A percentile compares a stretch with the other conserved stretches of the same genome.
phyloP scores from a whole-genome alignment of 1,140 invertebrate species.

The Pseudoatta argentina region DNA sequence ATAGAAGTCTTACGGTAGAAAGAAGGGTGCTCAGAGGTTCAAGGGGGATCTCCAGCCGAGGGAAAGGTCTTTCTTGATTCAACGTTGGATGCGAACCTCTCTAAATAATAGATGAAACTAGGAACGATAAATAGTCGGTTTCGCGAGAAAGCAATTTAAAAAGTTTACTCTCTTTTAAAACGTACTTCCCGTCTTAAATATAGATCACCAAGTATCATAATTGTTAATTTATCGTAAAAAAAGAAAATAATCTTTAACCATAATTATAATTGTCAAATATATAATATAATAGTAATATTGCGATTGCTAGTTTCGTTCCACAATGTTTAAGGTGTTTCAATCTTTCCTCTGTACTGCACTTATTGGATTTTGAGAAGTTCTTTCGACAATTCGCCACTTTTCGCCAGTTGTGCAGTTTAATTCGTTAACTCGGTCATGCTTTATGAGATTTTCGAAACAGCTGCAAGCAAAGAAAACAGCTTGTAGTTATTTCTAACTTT shows the following conservation, averaged over 20 bases:
- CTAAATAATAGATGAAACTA: slow-evolving; percentile 49
- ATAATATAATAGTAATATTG: neutral
- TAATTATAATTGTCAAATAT: neutral
- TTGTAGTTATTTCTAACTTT: slow-evolving; percentile 39
- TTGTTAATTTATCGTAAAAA: neutral
- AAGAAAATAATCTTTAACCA: neutral
- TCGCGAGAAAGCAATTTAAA: slow-evolving; percentile 32
- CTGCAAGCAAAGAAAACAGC: slow-evolving; percentile 42
- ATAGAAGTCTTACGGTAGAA: slow-evolving; percentile 53
- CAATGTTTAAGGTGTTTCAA: slow-evolving; percentile 35
- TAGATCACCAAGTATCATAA: neutral
- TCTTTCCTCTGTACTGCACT: slow-evolving; percentile 16
- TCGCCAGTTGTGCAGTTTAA: slow-evolving; percentile 51
- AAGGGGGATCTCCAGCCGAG: slow-evolving; percentile 30
- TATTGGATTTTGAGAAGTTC: slow-evolving; percentile 57
- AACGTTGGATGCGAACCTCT: slow-evolving; percentile 41
- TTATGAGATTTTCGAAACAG: slow-evolving; percentile 59
- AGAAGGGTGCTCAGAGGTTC: slow-evolving; percentile 47
- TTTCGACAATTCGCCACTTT: slow-evolving; percentile 56
- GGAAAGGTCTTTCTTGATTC: slow-evolving; percentile 44
- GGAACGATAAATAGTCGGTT: slow-evolving; percentile 33
- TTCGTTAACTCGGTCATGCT: slow-evolving; percentile 44
- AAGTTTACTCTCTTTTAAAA: slow-evolving; percentile 5
- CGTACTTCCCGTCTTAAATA: neutral
- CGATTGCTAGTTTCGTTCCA: neutral